These are phyloP conservation scores for Anthopleura sola DNA, from an alignment of 64 coral and sea anemone genomes.

Conservation along the genomic window DNA sequence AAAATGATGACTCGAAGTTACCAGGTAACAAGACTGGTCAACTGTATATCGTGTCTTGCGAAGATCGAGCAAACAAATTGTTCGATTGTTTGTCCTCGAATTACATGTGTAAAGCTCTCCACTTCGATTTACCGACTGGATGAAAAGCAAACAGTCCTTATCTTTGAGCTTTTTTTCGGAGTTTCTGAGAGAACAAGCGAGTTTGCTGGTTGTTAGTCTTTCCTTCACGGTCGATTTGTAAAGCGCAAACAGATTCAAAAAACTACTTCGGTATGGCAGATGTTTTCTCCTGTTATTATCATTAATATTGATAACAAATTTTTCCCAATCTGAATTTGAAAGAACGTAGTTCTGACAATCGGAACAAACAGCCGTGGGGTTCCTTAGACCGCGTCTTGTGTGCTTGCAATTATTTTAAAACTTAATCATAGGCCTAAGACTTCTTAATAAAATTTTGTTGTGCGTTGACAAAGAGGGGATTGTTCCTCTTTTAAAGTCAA, in stretches of 20 bases:
- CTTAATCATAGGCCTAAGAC: background rate
- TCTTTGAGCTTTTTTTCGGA: background rate
- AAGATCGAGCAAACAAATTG: background rate
- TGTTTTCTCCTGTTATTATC: background rate
- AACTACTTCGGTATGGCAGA: background rate
- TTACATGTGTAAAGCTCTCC: background rate
- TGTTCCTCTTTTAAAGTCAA: background rate
- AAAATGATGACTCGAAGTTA: background rate
- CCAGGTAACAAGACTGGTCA: background rate
- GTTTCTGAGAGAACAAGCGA: background rate
- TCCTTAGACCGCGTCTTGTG: background rate
- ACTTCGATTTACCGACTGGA: background rate
- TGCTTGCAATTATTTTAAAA: background rate
- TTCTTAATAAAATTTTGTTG: background rate
- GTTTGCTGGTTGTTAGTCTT: background rate
- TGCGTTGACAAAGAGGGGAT: background rate
- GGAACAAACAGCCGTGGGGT: background rate
- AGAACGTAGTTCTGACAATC: background rate
- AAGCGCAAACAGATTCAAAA: background rate
- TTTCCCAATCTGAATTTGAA: slow-evolving; percentile 1
- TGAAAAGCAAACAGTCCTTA: background rate
- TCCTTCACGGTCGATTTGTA: background rate
- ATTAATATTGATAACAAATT: slow-evolving; percentile 9
- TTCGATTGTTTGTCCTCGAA: background rate
- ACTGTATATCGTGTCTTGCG: background rate